Evolutionary conservation across 2,888 invertebrate genomes (phyloP), one percentile per base, ranked within the genome.

Genomic region (Anoplius nigerrimus): DNA sequence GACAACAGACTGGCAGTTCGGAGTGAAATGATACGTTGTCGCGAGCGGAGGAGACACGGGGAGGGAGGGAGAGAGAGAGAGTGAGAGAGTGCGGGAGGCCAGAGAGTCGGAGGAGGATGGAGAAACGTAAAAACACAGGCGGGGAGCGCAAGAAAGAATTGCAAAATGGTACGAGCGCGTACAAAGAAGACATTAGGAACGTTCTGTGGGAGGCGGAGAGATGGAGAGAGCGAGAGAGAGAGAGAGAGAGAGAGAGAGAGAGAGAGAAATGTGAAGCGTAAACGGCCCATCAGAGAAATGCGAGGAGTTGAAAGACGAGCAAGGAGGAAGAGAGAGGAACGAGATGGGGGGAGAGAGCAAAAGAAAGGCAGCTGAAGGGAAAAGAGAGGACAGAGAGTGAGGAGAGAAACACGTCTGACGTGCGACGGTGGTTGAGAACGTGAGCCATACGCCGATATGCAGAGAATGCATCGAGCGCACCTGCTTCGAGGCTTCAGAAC

Each of bases 381-480:
- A 55, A 66, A 63, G 60, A 34, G 70, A 45, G 63, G 66, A 65
- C 67, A 67, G 55, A 69, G 68, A 56, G 21, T 63, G 62, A 67
- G 73, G 62, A 71, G 67, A 34, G 34, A 34, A 11, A 34, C 11
- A 11, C 34, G 34, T 54, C 65, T 57, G 72, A 66, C 70, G 71
- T 65, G 72, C 70, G 78, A 75, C 73, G 71, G 65, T 72, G 78
- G 73, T 74, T 74, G 72, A 72, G 72, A 62, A 69, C 62, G 66
- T 72, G 75, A 67, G 57, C 55, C 72, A 20, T 43, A 34, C 11
- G 34, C 56, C 69, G 77, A 71, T 78, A 80, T 71, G 72, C 63
- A 69, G 45, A 76, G 74, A 75, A 80, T 72, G 74, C 58, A 72
- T 65, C 57, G 66, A 62, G 53, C 74, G 72, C 79, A 78, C 81